Evolutionary conservation across 2,888 invertebrate species (phyloP).

Genomic region (Pristionchus fissidentatus): DNA sequence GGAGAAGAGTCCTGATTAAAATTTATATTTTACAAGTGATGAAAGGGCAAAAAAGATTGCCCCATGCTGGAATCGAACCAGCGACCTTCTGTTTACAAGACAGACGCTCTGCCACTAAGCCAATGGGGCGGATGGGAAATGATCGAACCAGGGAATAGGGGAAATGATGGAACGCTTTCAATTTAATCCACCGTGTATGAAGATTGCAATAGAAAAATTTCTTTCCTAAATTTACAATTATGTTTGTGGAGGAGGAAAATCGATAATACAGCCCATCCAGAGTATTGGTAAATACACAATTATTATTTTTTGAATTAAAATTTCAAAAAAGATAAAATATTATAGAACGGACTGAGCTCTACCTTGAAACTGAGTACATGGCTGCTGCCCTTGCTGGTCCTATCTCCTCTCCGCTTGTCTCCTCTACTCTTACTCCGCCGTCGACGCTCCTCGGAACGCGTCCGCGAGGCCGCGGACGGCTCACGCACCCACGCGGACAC

Average conservation of each 20-base stretch:
- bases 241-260: background rate
- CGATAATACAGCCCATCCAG: background rate
- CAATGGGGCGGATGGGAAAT: slow-evolving; percentile 61
- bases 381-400: background rate
- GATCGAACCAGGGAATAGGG: too few species aligned
- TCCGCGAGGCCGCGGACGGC: background rate
- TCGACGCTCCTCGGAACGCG: slow-evolving; percentile 10
- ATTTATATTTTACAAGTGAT: too few species aligned
- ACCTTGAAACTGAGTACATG: too few species aligned
- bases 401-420: slow-evolving; percentile 2
- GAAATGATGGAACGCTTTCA: too few species aligned
- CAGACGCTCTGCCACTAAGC: slow-evolving; percentile 72
- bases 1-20: background rate
- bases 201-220: too few species aligned
- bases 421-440: slow-evolving; percentile 39
- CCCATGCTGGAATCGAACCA: slow-evolving; percentile 71
- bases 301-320: background rate
- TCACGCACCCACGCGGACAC: slow-evolving; percentile 32
- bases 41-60: too few species aligned
- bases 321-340: background rate
- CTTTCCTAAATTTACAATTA: too few species aligned
- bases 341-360: background rate
- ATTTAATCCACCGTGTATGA: too few species aligned
- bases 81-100: slow-evolving; percentile 73
- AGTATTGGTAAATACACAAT: background rate